Evolutionary conservation across 2,797 vertebrate genomes (phyloP).

Genomic region (Neosilurus hyrtlii): DNA sequence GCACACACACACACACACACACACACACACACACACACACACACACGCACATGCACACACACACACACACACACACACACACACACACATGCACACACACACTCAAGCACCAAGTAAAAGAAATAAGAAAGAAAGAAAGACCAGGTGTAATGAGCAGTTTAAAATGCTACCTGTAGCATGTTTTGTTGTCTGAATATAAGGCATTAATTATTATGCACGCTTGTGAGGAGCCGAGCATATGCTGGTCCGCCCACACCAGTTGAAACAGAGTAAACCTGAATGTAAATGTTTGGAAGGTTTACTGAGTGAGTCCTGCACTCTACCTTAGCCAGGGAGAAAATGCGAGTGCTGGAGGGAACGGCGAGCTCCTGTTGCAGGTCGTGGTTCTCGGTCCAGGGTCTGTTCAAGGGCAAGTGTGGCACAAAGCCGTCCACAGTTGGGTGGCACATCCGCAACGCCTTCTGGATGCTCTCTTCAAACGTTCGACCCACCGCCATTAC

Average conservation of each 20-base stretch:
- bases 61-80: too few relatives aligned
- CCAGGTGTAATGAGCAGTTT: background rate
- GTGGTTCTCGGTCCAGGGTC: slow-evolving; percentile 75
- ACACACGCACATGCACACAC: background rate
- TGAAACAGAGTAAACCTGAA: background rate
- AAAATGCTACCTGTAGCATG: background rate
- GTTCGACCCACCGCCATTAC: slow-evolving; percentile 93
- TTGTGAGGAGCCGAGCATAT: background rate
- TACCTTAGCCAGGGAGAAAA: slow-evolving; percentile 92
- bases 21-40: background rate
- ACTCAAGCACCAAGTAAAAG: background rate
- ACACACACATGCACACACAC: too few relatives aligned
- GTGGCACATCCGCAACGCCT: slow-evolving; percentile 93
- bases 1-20: background rate
- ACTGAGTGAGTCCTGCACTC: background rate
- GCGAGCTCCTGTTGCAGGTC: slow-evolving; percentile 83
- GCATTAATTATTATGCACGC: background rate
- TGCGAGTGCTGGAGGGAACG: slow-evolving; percentile 85
- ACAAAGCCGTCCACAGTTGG: slow-evolving; percentile 88
- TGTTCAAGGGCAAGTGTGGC: slow-evolving; percentile 84
- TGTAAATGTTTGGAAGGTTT: background rate
- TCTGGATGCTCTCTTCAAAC: slow-evolving; percentile 94
- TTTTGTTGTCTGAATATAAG: background rate
- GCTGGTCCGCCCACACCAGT: background rate
- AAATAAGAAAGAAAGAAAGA: background rate